phyloP scores from a whole-genome alignment of 2,888 invertebrate species.

The Neria commutata region DNA sequence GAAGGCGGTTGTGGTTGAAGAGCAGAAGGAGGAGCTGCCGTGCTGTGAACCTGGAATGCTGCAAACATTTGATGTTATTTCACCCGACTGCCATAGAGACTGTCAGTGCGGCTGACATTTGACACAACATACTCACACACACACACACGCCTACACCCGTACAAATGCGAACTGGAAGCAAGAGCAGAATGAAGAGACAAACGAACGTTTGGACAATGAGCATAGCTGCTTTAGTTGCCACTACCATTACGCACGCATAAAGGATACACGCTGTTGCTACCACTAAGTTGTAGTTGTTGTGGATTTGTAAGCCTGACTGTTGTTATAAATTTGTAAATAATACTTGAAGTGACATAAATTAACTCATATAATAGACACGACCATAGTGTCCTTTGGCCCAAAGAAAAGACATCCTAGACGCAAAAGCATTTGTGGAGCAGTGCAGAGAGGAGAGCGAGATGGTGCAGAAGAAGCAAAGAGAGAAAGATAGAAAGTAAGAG shows the following conservation, averaged over 20 bases:
- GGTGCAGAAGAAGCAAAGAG: not conserved
- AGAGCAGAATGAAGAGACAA: no score
- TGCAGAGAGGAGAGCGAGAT: no score
- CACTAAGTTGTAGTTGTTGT: not conserved
- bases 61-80: not conserved
- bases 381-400: not conserved
- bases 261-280: not conserved
- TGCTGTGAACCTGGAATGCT: no score
- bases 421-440: no score
- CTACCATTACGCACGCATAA: not conserved
- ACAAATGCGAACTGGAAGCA: no score
- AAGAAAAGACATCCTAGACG: no score
- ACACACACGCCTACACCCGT: not conserved
- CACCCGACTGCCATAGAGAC: not conserved
- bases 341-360: constrained; percentile 15
- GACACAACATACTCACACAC: not conserved
- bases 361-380: constrained; percentile 9
- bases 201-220: no score
- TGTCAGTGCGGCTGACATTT: constrained; percentile 4
- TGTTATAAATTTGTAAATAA: constrained; percentile 18
- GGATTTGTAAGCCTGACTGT: constrained; percentile 6
- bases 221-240: no score
- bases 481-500: not conserved
- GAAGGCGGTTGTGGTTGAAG: no score
- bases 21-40: no score